phyloP scores from a whole-genome alignment of 2,888 invertebrate species.

The Muschampia plurimacula region DNA sequence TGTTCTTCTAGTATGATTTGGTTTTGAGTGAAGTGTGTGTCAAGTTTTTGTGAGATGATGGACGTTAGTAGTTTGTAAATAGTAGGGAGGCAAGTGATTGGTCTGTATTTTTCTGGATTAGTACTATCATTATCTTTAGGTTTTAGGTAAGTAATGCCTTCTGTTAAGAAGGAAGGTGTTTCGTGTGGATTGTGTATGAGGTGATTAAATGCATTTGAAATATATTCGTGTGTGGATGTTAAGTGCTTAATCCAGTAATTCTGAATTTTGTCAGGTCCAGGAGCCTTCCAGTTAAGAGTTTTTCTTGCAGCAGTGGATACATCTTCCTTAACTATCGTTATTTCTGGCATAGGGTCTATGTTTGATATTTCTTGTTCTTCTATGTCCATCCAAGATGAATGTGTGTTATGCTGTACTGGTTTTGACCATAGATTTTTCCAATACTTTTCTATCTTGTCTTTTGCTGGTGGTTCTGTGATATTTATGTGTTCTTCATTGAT shows the following conservation, averaged over 20 bases:
- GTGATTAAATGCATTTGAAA: conserved; percentile 18
- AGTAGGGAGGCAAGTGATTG: conserved; percentile 46
- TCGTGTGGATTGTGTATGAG: conserved; percentile 25
- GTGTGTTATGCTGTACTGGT: conserved; percentile 17
- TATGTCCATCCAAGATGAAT: conserved; percentile 18
- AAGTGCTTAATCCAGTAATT: conserved; percentile 38
- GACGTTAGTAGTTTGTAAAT: conserved; percentile 44
- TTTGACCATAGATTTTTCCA: conserved; percentile 30
- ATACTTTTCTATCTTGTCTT: conserved; percentile 7
- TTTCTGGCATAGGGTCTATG: conserved; percentile 15
- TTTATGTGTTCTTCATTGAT: background rate
- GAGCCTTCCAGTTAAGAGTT: conserved; percentile 38
- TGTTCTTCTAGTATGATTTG: conserved; percentile 39
- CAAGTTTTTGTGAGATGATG: conserved; percentile 34
- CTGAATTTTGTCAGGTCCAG: conserved; percentile 39
- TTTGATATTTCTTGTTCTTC: conserved; percentile 9
- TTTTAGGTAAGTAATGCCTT: conserved; percentile 31
- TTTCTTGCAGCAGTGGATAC: conserved; percentile 16
- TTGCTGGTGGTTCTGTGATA: conserved; percentile 2
- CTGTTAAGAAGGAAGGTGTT: conserved; percentile 32
- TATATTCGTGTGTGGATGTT: conserved; percentile 18
- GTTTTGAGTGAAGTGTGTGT: conserved; percentile 28
- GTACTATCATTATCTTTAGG: conserved; percentile 22
- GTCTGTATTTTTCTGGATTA: conserved; percentile 49
- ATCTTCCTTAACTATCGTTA: conserved; percentile 23